phyloP scores from a whole-genome alignment of 2,113 vertebrate species.

The Desmodus rotundus region DNA sequence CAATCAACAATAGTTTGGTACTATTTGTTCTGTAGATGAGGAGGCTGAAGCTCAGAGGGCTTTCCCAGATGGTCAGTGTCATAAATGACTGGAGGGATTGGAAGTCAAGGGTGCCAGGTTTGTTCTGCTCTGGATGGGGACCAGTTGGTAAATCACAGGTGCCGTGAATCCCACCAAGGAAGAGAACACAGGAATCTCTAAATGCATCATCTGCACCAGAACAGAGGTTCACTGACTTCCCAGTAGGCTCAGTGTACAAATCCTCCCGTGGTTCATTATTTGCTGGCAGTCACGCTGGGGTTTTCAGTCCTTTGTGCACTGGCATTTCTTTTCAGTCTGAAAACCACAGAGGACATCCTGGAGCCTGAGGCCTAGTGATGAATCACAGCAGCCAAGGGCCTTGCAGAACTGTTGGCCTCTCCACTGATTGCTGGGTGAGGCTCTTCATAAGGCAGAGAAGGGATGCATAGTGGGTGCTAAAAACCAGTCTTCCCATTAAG shows the following conservation, averaged over 20 bases:
- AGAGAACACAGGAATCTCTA: neutral
- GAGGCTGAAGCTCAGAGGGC: neutral
- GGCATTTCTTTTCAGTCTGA: neutral
- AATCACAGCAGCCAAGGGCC: neutral
- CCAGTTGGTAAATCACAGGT: neutral
- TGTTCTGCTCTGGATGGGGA: neutral
- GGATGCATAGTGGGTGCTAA: neutral
- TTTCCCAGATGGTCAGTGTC: neutral
- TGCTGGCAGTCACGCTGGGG: neutral
- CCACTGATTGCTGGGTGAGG: neutral
- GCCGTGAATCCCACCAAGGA: neutral
- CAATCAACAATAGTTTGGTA: neutral
- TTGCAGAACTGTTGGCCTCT: neutral
- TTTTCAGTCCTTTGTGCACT: neutral
- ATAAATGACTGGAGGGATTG: neutral
- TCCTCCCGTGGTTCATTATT: neutral
- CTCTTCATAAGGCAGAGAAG: neutral
- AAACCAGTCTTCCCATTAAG: neutral
- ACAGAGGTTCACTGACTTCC: neutral
- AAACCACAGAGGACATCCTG: neutral
- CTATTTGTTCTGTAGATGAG: neutral
- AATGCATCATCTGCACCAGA: neutral
- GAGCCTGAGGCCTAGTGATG: neutral
- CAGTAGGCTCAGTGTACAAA: neutral
- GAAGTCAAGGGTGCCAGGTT: neutral